Conservation (phyloP, 2,113 vertebrate species). For the Galeopterus variegatus region DNA sequence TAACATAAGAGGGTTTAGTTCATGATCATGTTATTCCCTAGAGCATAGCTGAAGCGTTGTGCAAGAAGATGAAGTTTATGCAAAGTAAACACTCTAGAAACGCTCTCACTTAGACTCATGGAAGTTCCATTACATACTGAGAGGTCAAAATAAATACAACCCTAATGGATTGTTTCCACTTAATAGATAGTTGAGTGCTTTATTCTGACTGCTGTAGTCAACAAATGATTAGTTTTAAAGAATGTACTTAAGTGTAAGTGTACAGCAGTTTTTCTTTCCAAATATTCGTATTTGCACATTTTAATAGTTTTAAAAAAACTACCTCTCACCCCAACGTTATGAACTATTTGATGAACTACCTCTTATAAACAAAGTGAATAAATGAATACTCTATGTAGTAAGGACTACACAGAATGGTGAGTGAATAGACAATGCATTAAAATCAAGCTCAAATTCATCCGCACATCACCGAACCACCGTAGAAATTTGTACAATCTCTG, state of each 20-base stretch:
- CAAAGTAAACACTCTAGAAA: conserved; percentile 75
- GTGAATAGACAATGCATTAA: conserved; percentile 41
- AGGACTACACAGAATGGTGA: not conserved
- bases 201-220: conserved; percentile 59
- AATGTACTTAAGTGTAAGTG: conserved; percentile 67
- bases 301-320: not conserved
- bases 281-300: conserved; percentile 43
- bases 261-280: conserved; percentile 60
- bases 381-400: not conserved
- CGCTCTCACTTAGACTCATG: conserved; percentile 46
- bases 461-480: not conserved
- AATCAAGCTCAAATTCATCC: not conserved
- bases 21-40: conserved; percentile 25
- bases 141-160: conserved; percentile 68
- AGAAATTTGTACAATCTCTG: conserved; percentile 25
- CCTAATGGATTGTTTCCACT: conserved; percentile 72
- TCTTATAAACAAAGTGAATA: conserved; percentile 59
- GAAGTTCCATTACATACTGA: conserved; percentile 9
- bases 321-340: conserved; percentile 29
- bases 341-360: conserved; percentile 26
- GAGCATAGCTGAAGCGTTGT: conserved; percentile 65
- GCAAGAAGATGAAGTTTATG: conserved; percentile 67
- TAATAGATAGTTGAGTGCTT: conserved; percentile 61
- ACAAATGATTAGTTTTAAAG: conserved; percentile 71
- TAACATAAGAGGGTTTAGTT: conserved; percentile 46